phyloP scores from a whole-genome alignment of 2,888 invertebrate genomes.

The Trichacis sp. region DNA sequence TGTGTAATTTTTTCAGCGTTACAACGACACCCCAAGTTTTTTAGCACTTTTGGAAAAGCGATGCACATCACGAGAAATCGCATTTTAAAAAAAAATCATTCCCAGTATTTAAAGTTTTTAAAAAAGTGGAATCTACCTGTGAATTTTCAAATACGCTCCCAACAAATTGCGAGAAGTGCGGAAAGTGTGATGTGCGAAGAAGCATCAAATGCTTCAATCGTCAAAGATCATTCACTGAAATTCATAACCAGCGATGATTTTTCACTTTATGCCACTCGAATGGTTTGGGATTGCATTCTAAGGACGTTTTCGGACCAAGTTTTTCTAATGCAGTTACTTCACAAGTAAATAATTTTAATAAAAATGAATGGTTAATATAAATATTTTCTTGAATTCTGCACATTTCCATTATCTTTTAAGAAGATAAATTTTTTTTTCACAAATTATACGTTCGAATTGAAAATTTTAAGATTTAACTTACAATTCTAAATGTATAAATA shows the following conservation, averaged over 20 bases:
- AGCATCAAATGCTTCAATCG: conserved; percentile 56
- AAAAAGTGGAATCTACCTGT: conserved; percentile 94
- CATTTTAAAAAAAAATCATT: conserved; percentile 75
- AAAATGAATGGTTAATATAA: too few relatives aligned
- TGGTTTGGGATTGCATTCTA: conserved; percentile 71
- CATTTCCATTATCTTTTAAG: too few relatives aligned
- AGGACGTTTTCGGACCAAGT: conserved; percentile 84
- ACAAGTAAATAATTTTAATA: conserved; percentile 70
- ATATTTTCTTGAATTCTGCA: too few relatives aligned
- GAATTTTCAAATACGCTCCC: conserved; percentile 96
- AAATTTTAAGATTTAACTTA: too few relatives aligned
- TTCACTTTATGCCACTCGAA: conserved; percentile 68
- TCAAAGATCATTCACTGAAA: conserved; percentile 41
- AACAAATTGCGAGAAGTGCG: conserved; percentile 84
- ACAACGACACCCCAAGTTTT: conserved; percentile 83
- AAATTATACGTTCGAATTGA: too few relatives aligned
- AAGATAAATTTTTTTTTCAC: too few relatives aligned
- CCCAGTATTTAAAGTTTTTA: conserved; percentile 83
- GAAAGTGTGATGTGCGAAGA: conserved; percentile 56
- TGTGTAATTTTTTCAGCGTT: conserved; percentile 75
- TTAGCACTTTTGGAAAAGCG: conserved; percentile 78
- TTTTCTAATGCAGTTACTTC: conserved; percentile 82
- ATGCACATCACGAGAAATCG: conserved; percentile 74
- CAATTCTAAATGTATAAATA: too few relatives aligned
- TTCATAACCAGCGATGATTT: conserved; percentile 50